Conservation (phyloP, 1,140 invertebrate genomes). For the Meloidogyne chitwoodi region DNA sequence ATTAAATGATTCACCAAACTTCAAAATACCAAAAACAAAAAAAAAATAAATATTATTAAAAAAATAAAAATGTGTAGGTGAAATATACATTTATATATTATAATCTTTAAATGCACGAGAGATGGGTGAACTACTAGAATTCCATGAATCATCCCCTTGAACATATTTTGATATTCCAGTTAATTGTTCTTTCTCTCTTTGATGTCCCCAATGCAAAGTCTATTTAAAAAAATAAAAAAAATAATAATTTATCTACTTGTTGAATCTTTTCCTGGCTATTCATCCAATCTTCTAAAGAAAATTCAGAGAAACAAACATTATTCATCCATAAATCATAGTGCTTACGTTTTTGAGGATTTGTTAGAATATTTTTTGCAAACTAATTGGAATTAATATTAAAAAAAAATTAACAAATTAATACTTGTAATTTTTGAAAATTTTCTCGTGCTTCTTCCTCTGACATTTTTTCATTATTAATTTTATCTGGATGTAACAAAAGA, state of each 20-base stretch:
- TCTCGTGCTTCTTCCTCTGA: not conserved
- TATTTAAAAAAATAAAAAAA: not conserved
- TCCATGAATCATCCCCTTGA: not conserved
- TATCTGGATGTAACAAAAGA: conserved; percentile 13
- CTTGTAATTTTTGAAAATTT: conserved; percentile 11
- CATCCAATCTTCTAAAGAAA: conserved; percentile 16
- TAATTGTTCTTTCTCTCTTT: not conserved
- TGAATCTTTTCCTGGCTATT: not conserved
- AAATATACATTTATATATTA: not conserved
- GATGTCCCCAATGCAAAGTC: conserved; percentile 13
- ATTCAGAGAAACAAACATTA: not conserved
- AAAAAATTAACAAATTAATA: not conserved
- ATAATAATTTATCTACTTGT: not conserved
- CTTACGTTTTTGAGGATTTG: conserved; percentile 1
- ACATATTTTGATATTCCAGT: not conserved
- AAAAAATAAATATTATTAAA: not conserved
- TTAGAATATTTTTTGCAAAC: conserved; percentile 15
- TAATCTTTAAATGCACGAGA: conserved; percentile 10
- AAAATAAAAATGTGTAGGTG: not conserved
- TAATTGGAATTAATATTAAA: not conserved
- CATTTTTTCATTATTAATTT: not conserved
- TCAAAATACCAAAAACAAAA: too few relatives aligned
- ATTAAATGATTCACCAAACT: too few relatives aligned
- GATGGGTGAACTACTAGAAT: not conserved
- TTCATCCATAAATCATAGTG: conserved; percentile 11